Evolutionary conservation across 2,113 vertebrate species (phyloP).

Genomic region (Melospiza melodia): DNA sequence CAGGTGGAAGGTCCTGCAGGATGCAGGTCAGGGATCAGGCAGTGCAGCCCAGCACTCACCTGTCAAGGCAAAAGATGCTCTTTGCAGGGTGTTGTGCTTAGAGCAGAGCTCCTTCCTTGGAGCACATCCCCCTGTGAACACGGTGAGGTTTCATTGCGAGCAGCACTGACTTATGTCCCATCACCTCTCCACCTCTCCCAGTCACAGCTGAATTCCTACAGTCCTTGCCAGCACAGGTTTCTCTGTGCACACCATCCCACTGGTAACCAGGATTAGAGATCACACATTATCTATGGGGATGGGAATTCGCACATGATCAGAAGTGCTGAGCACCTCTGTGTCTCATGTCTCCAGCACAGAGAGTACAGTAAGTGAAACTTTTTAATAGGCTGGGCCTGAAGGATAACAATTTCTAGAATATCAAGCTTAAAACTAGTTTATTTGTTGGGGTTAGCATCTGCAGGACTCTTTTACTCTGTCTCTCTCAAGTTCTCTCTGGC

Average conservation of each 20-base stretch:
- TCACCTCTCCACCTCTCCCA: not conserved
- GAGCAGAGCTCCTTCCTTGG: not conserved
- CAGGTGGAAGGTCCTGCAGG: too few relatives aligned
- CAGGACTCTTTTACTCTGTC: not conserved
- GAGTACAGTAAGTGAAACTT: not conserved
- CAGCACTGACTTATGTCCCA: accelerated
- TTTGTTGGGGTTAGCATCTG: not conserved
- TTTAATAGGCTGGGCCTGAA: not conserved
- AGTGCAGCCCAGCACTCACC: accelerated
- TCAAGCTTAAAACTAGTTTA: not conserved
- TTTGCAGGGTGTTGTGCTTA: not conserved
- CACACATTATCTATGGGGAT: too few relatives aligned
- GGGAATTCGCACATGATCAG: not conserved
- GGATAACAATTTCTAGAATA: not conserved
- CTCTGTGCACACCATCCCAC: not conserved
- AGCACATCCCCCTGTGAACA: not conserved
- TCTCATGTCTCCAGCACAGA: not conserved
- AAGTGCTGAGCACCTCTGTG: not conserved
- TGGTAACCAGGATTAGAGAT: not conserved
- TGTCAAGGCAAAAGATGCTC: not conserved
- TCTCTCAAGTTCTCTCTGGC: not conserved
- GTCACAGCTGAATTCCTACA: accelerated
- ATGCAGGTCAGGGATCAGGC: not conserved
- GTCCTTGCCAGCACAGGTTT: not conserved
- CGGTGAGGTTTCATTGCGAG: not conserved